Base-by-base conservation (phyloP, 1,140 invertebrate genomes). In the Manduca sexta region DNA sequence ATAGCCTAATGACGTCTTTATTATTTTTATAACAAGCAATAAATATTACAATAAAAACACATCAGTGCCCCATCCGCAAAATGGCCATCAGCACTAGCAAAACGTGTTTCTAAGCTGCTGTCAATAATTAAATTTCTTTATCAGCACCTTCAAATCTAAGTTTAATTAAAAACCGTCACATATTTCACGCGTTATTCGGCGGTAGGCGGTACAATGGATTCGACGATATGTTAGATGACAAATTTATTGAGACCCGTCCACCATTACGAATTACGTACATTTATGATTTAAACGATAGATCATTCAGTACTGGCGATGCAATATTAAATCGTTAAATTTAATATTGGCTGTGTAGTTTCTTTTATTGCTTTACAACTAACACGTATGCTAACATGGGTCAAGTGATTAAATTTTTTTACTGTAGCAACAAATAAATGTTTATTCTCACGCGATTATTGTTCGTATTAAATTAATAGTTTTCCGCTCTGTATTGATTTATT, bases 111-210 rank as follows among this genome's bases (percentile, higher is more conserved):
- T 84, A 84, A 69, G 50, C 61, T 56, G 52, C 41, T 54, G 67
- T 67, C 51, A 76, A 70, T 74, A 77, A 82, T 81, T 79, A 68
- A 74, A 77, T 76, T 71, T 66, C 58, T 44, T 84, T 84, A 84
- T 84, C 81, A 75, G 64, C 51, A 48, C 53, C 54, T 72, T 69
- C 56, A 65, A 66, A 84, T 84, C 81, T 71, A 74, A 74, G 81
- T 82, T 84, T 81, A 84, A 84, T 84, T 84, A 82, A 84, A 82
- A 81, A 76, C 68, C 69, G 78, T 81, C 77, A 82, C 74, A 82
- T 84, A 82, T 80, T 72, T 84, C 74, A 79, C 68, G 72, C 66
- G 63, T 61, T 79, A 74, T 81, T 82, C 78, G 77, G 69, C 61
- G 64, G 76, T 72, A 75, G 81, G 81, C 78, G 81, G 63, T 61